A percentile compares a stretch with the other conserved stretches of the same genome.
These are phyloP conservation scores for Galeruca laticollis DNA, from an alignment of 2,888 invertebrate genomes.

Conservation along the genomic window DNA sequence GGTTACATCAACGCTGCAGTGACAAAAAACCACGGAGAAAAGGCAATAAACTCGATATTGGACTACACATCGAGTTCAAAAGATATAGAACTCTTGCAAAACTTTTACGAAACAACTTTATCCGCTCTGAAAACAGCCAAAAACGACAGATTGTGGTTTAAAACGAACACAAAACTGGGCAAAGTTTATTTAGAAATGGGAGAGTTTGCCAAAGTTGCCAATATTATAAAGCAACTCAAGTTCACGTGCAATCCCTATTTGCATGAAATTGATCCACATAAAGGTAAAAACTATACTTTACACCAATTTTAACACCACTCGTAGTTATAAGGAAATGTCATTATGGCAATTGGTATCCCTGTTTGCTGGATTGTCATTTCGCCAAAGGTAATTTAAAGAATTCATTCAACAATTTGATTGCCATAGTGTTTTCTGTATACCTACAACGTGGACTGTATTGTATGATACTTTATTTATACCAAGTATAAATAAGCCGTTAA, in stretches of 20 bases:
- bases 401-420: no score
- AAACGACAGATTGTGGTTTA: slow-evolving; percentile 99
- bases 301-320: no score
- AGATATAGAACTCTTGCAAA: slow-evolving; percentile 85
- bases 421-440: no score
- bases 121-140: slow-evolving; percentile 96
- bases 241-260: slow-evolving; percentile 82
- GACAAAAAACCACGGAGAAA: slow-evolving; percentile 98
- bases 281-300: slow-evolving; percentile 70
- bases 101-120: slow-evolving; percentile 96
- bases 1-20: slow-evolving; percentile 97
- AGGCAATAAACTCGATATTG: slow-evolving; percentile 98
- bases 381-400: no score
- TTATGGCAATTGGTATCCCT: no score
- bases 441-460: no score
- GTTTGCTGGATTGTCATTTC: no score
- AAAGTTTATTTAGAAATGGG: slow-evolving; percentile 96
- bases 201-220: slow-evolving; percentile 91
- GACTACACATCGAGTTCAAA: slow-evolving; percentile 99
- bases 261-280: slow-evolving; percentile 95
- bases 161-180: slow-evolving; percentile 98
- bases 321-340: no score
- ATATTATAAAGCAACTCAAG: slow-evolving; percentile 95
- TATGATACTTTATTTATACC: no score
- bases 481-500: no score